phyloP scores from a whole-genome alignment of 2,113 vertebrate genomes.

The Paramormyrops kingsleyae region DNA sequence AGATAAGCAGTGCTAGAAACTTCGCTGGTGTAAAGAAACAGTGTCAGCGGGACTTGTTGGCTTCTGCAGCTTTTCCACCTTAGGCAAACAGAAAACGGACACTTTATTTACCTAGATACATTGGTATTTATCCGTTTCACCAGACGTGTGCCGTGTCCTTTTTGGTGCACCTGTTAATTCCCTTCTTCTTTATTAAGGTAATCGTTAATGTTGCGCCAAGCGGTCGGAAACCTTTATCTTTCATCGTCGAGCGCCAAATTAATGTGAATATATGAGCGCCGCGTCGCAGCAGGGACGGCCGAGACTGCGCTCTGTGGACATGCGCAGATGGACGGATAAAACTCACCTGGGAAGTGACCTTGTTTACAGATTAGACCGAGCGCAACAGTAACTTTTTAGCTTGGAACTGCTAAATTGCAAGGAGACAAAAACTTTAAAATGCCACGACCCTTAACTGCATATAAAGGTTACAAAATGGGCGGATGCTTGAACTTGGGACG shows the following conservation, averaged over 20 bases:
- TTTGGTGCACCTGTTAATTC: neutral
- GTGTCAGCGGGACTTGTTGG: neutral
- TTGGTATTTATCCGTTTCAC: neutral
- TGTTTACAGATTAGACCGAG: neutral
- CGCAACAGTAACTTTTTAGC: neutral
- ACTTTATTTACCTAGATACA: neutral
- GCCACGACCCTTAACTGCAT: neutral
- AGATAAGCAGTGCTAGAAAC: neutral
- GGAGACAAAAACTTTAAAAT: neutral
- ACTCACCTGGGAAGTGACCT: neutral
- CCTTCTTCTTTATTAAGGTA: neutral
- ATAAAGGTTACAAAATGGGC: neutral
- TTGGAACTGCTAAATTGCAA: neutral
- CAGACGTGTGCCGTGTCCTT: neutral
- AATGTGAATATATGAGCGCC: neutral
- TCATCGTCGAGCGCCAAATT: neutral
- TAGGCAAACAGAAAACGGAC: neutral
- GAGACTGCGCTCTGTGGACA: neutral
- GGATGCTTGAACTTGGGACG: neutral
- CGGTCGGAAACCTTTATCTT: neutral
- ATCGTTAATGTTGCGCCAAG: neutral
- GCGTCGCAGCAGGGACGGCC: neutral
- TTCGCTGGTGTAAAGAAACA: neutral
- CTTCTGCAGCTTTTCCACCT: neutral
- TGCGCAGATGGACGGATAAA: neutral